Base-by-base conservation (phyloP, 2,888 invertebrate species). In the Eueremaeus valkanovi region DNA sequence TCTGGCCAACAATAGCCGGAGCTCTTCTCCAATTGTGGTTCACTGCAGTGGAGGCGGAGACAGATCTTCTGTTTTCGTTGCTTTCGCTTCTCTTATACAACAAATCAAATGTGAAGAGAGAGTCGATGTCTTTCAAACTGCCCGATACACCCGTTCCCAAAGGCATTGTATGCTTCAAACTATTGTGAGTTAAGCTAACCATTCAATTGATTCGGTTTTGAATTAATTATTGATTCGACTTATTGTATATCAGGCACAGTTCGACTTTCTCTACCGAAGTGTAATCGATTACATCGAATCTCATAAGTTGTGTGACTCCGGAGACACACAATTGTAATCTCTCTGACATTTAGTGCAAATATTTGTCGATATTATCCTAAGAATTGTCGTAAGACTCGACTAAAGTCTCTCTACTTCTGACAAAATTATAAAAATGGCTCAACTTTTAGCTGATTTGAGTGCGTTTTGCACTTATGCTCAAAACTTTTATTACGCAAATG, bases 201-300 rank as follows among this genome's bases (percentile, higher is more conserved):
- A n/a, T n/a, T n/a, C n/a, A n/a, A n/a, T n/a, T n/a, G n/a, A n/a
- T n/a, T n/a, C n/a, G n/a, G n/a, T n/a, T n/a, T n/a, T n/a, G n/a
- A n/a, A n/a, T n/a, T n/a, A n/a, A n/a, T 75, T 18, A 49, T 29
- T 75, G 45, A 73, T 29, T 16, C 66, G 40, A 16, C 42, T 51
- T 78, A 49, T 73, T 74, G 72, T 77, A 76, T 87, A 87, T 40
- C 86, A 93, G 93, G 89, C 91, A 84, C 93, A 93, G 86, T 94
- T 93, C 85, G 93, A 93, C 87, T 93, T 93, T 86, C 87, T 94
- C 81, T 92, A 94, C 86, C 90, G 93, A 86, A 93, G 92, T 84
- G 91, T 93, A 84, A 88, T 80, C 51, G 80, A 81, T 66, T 81
- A 80, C 72, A 79, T 80, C 61, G 76, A 78, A 42, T 78, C 77